Evolutionary conservation across 2,888 invertebrate species (phyloP), one percentile per base, ranked within the genome.

Genomic region (Petrolisthes cinctipes): DNA sequence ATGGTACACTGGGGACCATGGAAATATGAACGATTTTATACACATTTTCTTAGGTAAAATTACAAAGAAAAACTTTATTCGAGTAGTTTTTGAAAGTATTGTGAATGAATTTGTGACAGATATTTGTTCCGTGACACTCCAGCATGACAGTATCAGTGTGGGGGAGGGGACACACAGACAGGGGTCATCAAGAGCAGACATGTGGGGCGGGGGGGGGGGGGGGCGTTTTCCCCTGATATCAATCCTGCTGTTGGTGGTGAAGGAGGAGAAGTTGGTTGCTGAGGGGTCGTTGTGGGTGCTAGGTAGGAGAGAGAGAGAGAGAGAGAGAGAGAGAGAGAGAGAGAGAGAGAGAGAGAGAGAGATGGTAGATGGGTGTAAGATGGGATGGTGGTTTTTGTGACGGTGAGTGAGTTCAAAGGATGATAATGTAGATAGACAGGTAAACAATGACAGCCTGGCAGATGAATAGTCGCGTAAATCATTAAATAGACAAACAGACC

Each of bases 341-440:
- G n/a, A n/a, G n/a, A n/a, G n/a, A n/a, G n/a, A n/a, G n/a, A n/a
- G n/a, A n/a, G 5, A 5, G 20, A 76, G n/a, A 54, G 54, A 14
- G 61, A 61, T 6, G 17, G 4, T 51, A 54, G 54, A 9, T 14
- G 17, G 11, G 76, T 51, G 11, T 9, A 53, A 4, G 76, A 76
- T 5, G 76, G 53, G 17, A 17, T 73, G 53, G 53, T 53, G n/a
- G 76, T 9, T 53, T 17, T 51, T 4, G 9, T 53, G 76, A 54
- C 51, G 6, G 53, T 17, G 51, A 4, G 54, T 6, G 76, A 53
- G 23, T 4, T 23, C 7, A 4, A 75, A 17, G 23, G 75, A 75
- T 37, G 75, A 75, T 7, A 17, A 82, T 66, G 23, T 68, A 82
- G 17, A 66, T 17, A 82, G 20, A 14, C 66, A 82, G 23, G 23